Base-by-base conservation (phyloP, 2,888 invertebrate species). In the Leptogaster cylindrica region DNA sequence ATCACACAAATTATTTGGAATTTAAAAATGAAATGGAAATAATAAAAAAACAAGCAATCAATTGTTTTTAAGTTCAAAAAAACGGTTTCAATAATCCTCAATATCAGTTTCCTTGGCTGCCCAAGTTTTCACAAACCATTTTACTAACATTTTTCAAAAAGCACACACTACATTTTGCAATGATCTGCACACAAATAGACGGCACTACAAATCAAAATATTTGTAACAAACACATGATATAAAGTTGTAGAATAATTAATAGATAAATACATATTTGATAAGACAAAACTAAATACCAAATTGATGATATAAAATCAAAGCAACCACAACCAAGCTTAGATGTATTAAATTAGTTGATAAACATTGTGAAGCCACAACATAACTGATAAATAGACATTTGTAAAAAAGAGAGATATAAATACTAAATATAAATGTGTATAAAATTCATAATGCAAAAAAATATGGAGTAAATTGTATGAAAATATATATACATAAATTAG, bases 331-430 rank as follows among this genome's bases (percentile, higher is more conserved):
- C 39, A 39, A 55, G 36, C 36, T 52, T 55, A 55, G 36, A 18
- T 2, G 20, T 55, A 55, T 20, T 36, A 18, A 55, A 16, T 31
- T 33, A 31, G 52, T 18, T 7, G 2, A 33, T 18, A 39, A 10
- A 20, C 14, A 36, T 23, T 23, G 10, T 3, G 16, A 44, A 20
- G n/a, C 28, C 14, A 18, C 6, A 44, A 44, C 27, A 61, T 27
- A 61, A n/a, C n/a, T n/a, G n/a, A 16, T 36, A 41, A 28, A 27
- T 33, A 39, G 20, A 44, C 41, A 61, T 27, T 61, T 61, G 44
- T 61, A 55, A 48, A 66, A 55, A 66, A 23, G 7, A 31, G 55
- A 58, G 39, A 12, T 25, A 52, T 27, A 52, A 31, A 18, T 46
- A 65, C 20, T 39, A 20, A 55, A 8, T 33, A 16, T 1, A 55